Conservation (phyloP, 2,797 vertebrate genomes). For the Valencia hispanica region DNA sequence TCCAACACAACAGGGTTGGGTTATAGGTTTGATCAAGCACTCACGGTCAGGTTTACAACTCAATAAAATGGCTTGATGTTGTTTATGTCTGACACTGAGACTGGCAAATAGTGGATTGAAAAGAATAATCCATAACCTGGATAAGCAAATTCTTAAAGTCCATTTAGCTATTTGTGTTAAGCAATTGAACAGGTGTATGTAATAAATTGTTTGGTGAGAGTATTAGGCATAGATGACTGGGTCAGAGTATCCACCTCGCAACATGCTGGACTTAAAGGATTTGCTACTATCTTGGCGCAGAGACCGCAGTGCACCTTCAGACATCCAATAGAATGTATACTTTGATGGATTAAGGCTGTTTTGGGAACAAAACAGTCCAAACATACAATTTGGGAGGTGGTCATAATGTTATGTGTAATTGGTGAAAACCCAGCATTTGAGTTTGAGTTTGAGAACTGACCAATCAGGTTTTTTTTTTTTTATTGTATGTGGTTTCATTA, state of each 20-base stretch:
- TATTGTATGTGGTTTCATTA: constrained; percentile 17
- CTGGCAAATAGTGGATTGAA: neutral
- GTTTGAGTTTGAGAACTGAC: neutral
- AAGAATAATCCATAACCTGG: neutral
- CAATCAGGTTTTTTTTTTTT: neutral
- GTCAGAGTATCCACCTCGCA: neutral
- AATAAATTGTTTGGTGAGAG: neutral
- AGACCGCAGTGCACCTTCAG: neutral
- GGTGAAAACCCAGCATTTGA: neutral
- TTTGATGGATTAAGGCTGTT: neutral
- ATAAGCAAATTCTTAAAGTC: neutral
- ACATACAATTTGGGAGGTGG: neutral
- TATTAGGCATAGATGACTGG: neutral
- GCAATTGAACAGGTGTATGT: neutral
- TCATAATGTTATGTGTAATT: neutral
- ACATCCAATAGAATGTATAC: neutral
- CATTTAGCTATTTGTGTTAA: neutral
- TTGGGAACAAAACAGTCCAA: neutral
- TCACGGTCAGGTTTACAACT: neutral
- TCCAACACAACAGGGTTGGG: neutral
- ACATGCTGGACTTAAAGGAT: neutral
- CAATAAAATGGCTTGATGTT: neutral
- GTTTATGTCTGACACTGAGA: neutral
- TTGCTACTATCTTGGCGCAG: neutral
- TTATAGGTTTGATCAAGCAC: neutral